Percentiles rank a stretch among this genome's conserved stretches.
phyloP scores from a whole-genome alignment of 2,888 invertebrate species.

The Fragum fragum region DNA sequence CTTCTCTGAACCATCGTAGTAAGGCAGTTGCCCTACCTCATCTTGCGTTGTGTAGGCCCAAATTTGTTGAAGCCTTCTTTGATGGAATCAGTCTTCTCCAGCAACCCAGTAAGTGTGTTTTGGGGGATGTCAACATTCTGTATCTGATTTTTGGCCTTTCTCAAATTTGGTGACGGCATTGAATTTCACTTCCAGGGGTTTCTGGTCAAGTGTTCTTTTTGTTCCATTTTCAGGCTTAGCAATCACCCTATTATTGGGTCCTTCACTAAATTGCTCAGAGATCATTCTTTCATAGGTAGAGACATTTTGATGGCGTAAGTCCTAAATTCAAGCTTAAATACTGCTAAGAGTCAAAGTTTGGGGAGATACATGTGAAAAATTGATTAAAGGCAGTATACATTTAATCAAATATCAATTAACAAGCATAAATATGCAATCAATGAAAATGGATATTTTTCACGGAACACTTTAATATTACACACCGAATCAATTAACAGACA shows the following conservation, averaged over 20 bases:
- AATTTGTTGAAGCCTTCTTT: conserved; percentile 33
- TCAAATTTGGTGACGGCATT: conserved; percentile 48
- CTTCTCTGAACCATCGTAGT: conserved; percentile 33
- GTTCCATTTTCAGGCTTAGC: conserved; percentile 24
- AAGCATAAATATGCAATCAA: too few species aligned
- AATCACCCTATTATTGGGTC: conserved; percentile 22
- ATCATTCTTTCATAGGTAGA: neutral
- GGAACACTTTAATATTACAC: too few species aligned
- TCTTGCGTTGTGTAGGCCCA: conserved; percentile 30
- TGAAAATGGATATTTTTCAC: too few species aligned
- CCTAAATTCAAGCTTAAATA: too few species aligned
- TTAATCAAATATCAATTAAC: too few species aligned
- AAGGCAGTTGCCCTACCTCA: conserved; percentile 34
- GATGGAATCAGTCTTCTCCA: too few species aligned
- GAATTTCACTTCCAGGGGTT: conserved; percentile 48
- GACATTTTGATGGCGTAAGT: too few species aligned
- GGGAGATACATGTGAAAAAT: too few species aligned
- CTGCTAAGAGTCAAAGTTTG: too few species aligned
- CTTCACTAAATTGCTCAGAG: conserved; percentile 34
- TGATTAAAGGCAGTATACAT: too few species aligned
- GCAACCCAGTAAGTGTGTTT: conserved; percentile 49
- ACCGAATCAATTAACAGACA: too few species aligned
- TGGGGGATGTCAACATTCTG: conserved; percentile 37
- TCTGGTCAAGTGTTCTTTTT: too few species aligned
- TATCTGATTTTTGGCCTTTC: conserved; percentile 50